These are phyloP conservation scores for Prionailurus viverrinus DNA, from an alignment of 2,113 vertebrate species.

Conservation along the genomic window DNA sequence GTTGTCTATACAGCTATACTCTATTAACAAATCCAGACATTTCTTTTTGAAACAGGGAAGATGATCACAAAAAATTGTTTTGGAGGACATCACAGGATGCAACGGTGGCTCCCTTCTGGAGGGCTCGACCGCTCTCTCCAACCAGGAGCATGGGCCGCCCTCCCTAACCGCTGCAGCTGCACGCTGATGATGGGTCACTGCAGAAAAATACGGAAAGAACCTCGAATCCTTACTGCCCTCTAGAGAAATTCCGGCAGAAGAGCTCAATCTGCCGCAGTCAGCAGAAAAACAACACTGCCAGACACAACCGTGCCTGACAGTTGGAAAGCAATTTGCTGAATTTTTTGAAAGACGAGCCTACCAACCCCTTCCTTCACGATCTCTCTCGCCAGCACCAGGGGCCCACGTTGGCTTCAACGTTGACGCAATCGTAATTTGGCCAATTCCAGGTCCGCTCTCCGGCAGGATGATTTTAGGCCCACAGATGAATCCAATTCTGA, in stretches of 20 bases:
- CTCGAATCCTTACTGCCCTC: constrained; percentile 87
- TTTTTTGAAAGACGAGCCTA: constrained; percentile 36
- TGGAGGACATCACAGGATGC: constrained; percentile 72
- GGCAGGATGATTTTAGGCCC: not conserved
- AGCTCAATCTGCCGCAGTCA: constrained; percentile 81
- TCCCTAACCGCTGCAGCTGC: constrained; percentile 82
- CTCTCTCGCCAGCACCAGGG: not conserved
- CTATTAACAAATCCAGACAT: constrained; percentile 1
- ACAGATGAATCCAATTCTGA: not conserved
- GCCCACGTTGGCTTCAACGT: not conserved
- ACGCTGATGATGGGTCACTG: constrained; percentile 82
- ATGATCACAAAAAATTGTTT: constrained; percentile 55
- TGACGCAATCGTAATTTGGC: constrained; percentile 7
- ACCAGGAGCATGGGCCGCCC: constrained; percentile 76
- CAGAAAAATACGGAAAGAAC: constrained; percentile 74
- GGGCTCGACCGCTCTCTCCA: constrained; percentile 73
- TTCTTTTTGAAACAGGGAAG: not conserved
- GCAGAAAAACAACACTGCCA: constrained; percentile 82
- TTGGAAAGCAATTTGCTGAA: constrained; percentile 66
- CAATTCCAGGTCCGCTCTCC: constrained; percentile 15
- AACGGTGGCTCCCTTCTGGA: constrained; percentile 78
- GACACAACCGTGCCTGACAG: constrained; percentile 45
- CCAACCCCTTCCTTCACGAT: not conserved
- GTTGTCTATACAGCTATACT: not conserved
- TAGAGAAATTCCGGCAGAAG: constrained; percentile 87